Base-by-base conservation (phyloP, 2,888 invertebrate species). In the Oscheius sp. region DNA sequence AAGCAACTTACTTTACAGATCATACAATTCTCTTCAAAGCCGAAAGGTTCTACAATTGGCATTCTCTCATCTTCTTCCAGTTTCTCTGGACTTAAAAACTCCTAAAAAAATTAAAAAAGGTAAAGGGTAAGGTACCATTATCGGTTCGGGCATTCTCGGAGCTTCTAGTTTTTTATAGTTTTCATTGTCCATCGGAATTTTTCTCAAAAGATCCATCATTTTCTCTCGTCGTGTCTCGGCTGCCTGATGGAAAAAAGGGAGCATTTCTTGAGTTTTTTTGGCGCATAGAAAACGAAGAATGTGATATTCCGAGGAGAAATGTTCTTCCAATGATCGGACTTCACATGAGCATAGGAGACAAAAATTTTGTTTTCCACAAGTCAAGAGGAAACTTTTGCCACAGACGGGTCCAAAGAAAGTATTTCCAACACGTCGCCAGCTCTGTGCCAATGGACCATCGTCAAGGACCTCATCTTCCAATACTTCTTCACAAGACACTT, bases 301-400 rank as follows among this genome's bases (percentile, higher is more conserved):
- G 41, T 76, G 76, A 8, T 24, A n/a, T 45, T 76, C 76, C 26
- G 41, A 49, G 33, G 69, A 41, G 44, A 74, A 74, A 49, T 72
- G 74, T 9, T 72, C 72, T 26, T 71, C 70, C 38, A 73, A 32
- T 1, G 57, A 45, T 14, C 59, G 33, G 2, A 41, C 66, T 24
- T 54, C n/a, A 22, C 68, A 68, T 41, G 50, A 49, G 26, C 71
- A 71, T 24, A 71, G 62, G 1, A 38, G 17, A 38, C 71, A 71
- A 24, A 56, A 51, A 6, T 64, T 12, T 6, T 45, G 50, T 59
- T 9, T 49, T 64, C 72, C 68, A 49, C 54, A 47, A 12, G 38
- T 28, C n/a, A 63, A 12, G n/a, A 72, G 68, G 33, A 67, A 51
- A 33, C 17, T 51, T 17, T 68, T 64, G 6, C 72, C 72, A 20